Conservation (phyloP, 2,797 vertebrate genomes). For the Cyclopterus lumpus region DNA sequence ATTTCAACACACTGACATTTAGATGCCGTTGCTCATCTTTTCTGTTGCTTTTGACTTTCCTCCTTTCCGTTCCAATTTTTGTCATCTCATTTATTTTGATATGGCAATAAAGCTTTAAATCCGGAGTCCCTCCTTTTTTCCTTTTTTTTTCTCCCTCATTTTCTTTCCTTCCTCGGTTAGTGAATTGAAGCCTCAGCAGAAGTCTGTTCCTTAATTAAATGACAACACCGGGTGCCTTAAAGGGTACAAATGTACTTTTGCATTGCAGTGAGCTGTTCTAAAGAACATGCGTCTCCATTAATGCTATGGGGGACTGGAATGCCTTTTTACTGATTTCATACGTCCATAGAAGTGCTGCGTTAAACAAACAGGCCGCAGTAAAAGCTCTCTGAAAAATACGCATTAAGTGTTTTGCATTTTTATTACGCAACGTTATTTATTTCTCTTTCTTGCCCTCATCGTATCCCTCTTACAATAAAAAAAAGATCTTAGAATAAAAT, state of each 20-base stretch:
- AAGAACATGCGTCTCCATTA: constrained; percentile 19
- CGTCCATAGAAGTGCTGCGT: constrained; percentile 18
- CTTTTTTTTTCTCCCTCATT: background rate
- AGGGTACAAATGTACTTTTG: background rate
- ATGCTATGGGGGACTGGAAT: constrained; percentile 11
- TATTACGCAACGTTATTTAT: constrained; percentile 1
- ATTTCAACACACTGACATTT: background rate
- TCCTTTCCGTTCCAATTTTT: background rate
- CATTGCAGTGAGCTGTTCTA: constrained; percentile 3
- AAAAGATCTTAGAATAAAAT: background rate
- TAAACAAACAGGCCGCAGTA: constrained; percentile 17
- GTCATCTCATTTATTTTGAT: too few relatives aligned
- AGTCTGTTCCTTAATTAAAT: constrained; percentile 22
- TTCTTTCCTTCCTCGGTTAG: background rate
- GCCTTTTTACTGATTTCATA: constrained; percentile 14
- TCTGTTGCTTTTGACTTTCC: background rate
- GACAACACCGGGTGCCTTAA: background rate
- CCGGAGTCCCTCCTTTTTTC: background rate
- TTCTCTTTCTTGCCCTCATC: background rate
- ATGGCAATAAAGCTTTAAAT: background rate
- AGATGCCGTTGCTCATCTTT: background rate
- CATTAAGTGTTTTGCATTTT: constrained; percentile 3
- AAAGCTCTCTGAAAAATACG: constrained; percentile 25
- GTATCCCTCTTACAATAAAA: background rate
- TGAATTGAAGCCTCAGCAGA: constrained; percentile 7